Base-by-base conservation (phyloP, 2,797 vertebrate genomes). In the Cottoperca gobio region DNA sequence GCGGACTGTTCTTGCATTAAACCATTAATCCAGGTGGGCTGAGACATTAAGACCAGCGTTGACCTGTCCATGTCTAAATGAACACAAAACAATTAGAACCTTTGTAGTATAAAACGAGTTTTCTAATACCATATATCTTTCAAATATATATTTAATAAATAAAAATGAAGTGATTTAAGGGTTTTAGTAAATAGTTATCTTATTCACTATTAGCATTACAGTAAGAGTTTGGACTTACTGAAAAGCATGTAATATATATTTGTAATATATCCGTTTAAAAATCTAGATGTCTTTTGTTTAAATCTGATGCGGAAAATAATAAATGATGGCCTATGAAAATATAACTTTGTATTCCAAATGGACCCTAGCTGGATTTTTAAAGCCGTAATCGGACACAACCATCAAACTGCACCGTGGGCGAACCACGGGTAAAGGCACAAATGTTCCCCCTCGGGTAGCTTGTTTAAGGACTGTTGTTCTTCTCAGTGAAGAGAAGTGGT, bases 301-400 rank as follows among this genome's bases (percentile, higher is more conserved):
- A 73, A 76, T 86, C 65, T 78, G 58, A 84, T 79, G 82, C 9
- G 50, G 79, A 86, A 88, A 87, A 89, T 26, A 87, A 89, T 78
- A 81, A 85, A 76, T 84, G 64, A 83, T 80, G 75, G 86, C 85
- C 78, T 90, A 87, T 74, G 89, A 94, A 94, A 93, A 93, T 93
- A 93, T 37, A 91, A 75, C 75, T 90, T 91, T 88, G 64, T 88
- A 86, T 90, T 84, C 59, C 79, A 90, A 93, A 85, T 63, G 79
- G 88, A 93, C 92, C 91, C 93, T 92, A 93, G 92, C 88, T 90
- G 88, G 90, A 89, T 90, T 92, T 91, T 93, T 91, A 93, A 93
- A 94, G 92, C 91, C 91, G 0, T 92, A 89, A 91, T 93, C 90
- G 83, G 78, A 89, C 77, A 40, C 72, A 84, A 91, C 89, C 76